phyloP scores from a whole-genome alignment of 2,888 invertebrate species.

The Acleris holmiana region DNA sequence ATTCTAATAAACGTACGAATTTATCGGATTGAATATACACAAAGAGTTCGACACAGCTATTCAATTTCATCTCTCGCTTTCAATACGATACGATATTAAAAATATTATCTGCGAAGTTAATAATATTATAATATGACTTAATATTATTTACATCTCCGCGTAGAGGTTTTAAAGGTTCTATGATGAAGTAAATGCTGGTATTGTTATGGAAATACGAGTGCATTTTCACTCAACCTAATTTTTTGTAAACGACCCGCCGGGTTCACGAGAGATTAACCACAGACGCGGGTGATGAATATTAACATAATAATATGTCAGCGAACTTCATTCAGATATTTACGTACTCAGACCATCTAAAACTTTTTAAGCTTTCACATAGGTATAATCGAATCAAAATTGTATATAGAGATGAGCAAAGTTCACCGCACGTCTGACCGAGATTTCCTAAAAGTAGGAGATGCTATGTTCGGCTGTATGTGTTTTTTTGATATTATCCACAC shows the following conservation, averaged over 20 bases:
- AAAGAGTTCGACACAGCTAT: constrained; percentile 13
- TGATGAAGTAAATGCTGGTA: constrained; percentile 61
- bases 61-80: neutral
- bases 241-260: constrained; percentile 70
- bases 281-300: constrained; percentile 56
- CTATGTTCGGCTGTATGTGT: no score
- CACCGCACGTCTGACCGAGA: no score
- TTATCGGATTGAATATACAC: constrained; percentile 12
- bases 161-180: constrained; percentile 20
- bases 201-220: constrained; percentile 73
- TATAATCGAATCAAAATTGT: no score
- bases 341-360: neutral
- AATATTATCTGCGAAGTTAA: neutral
- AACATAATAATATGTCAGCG: constrained; percentile 58
- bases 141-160: neutral
- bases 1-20: neutral
- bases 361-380: neutral
- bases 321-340: constrained; percentile 9
- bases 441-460: no score
- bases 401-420: no score
- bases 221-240: constrained; percentile 74
- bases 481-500: no score
- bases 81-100: neutral
- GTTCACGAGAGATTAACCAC: constrained; percentile 81
- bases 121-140: no score